These are phyloP conservation scores for Automeris io DNA, from an alignment of 2,888 invertebrate genomes.

Conservation along the genomic window DNA sequence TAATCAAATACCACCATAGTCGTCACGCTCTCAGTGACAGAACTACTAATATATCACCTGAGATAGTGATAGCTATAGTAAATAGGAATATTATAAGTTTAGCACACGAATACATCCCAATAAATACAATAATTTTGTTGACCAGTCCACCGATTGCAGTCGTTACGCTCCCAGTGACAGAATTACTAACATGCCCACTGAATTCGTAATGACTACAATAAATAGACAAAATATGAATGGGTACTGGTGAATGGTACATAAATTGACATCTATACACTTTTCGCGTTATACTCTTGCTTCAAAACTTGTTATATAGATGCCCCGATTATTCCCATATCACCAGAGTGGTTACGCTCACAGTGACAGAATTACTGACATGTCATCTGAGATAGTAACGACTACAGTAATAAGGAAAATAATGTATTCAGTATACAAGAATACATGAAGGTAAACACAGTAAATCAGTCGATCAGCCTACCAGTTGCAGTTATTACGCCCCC, in stretches of 20 bases:
- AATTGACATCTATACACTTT: not conserved
- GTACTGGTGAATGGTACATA: not conserved
- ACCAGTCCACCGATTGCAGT: not conserved
- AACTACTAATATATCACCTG: not conserved
- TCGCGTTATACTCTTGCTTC: not conserved
- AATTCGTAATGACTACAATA: constrained; percentile 8
- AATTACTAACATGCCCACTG: constrained; percentile 14
- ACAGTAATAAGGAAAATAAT: not conserved
- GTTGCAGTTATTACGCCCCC: constrained; percentile 9
- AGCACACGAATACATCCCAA: not conserved
- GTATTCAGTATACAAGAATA: too few species aligned
- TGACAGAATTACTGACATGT: constrained; percentile 19
- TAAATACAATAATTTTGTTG: not conserved
- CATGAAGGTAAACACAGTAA: too few species aligned
- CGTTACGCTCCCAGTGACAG: constrained; percentile 19
- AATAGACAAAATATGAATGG: not conserved
- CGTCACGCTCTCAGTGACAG: constrained; percentile 1
- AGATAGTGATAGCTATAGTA: not conserved
- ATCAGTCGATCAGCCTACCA: too few species aligned
- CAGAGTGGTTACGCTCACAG: constrained; percentile 19
- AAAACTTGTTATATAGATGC: not conserved
- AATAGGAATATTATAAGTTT: not conserved
- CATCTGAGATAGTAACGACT: not conserved
- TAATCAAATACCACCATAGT: not conserved
- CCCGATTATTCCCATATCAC: constrained; percentile 4